A percentile compares a stretch with the other conserved stretches of the same genome.
Evolutionary conservation across 2,113 vertebrate species (phyloP).

Genomic region (Notarius lentiginosus): DNA sequence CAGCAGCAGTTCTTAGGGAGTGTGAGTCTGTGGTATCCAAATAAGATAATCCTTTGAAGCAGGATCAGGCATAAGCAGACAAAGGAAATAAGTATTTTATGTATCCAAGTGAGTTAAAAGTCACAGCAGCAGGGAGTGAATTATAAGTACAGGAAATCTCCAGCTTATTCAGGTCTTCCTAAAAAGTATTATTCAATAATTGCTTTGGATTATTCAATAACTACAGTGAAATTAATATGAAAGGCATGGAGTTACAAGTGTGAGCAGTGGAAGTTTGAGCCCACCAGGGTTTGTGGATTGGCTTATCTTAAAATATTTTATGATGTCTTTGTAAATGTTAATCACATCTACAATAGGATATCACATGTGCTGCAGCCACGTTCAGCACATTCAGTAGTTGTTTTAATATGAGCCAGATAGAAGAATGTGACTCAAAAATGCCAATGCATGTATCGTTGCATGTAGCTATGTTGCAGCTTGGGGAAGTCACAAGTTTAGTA

Average conservation of each 20-base stretch:
- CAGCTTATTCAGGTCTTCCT: background rate
- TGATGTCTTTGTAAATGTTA: background rate
- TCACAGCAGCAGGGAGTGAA: background rate
- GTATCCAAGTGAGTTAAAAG: background rate
- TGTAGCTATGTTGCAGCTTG: no score
- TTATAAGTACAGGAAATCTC: background rate
- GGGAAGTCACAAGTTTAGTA: no score
- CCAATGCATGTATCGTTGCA: no score
- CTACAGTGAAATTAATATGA: background rate
- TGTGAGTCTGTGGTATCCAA: background rate
- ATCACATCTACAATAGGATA: background rate
- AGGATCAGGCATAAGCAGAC: background rate
- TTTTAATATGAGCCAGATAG: no score
- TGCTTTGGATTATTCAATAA: background rate
- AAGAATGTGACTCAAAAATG: no score
- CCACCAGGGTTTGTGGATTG: background rate
- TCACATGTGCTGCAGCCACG: no score
- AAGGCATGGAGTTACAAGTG: background rate
- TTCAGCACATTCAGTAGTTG: no score
- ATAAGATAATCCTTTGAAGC: background rate
- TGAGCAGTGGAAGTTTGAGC: background rate
- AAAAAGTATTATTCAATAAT: background rate
- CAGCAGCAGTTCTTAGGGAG: background rate
- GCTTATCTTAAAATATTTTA: background rate
- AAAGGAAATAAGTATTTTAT: background rate